Base-by-base conservation (phyloP, 2,888 invertebrate genomes). In the Odontomyia ornata region DNA sequence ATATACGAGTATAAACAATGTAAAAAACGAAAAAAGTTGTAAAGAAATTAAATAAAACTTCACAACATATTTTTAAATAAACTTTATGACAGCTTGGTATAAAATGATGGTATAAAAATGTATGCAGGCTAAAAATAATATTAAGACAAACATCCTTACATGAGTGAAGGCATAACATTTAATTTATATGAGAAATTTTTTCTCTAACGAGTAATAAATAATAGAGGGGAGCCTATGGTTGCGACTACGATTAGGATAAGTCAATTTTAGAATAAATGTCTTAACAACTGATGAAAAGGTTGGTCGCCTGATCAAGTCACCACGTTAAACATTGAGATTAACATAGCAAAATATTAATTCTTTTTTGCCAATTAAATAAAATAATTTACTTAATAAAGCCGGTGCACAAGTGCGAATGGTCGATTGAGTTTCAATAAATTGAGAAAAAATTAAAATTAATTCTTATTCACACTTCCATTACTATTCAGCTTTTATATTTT, bases 21-120 rank as follows among this genome's bases (percentile, higher is more conserved):
- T n/a, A n/a, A n/a, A n/a, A n/a, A n/a, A n/a, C n/a, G n/a, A n/a
- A 36, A 36, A 36, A 36, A 36, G 36, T 36, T 36, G 60, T 25
- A 25, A 21, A 60, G 18, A 57, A 52, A 9, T 47, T 25, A 72
- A 72, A 56, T 21, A 60, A 73, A 73, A 73, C 73, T 56, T 52
- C 52, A 9, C 43, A 21, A 43, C 56, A 36, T 69, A 47, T 23
- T 73, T 73, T 72, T 27, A 73, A 73, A 73, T 73, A 73, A 73
- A 60, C 36, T 73, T 73, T 60, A 73, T 73, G 57, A 73, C 36
- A 73, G 30, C 73, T 76, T 76, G 72, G 75, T 77, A 76, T 72
- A 78, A 75, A 78, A 69, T 75, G 69, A 25, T 76, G 52, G 75
- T 77, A 75, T 77, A 78, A 78, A 78, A 77, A 75, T 77, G 77